Evolutionary conservation across 2,888 invertebrate genomes (phyloP), one percentile per base, ranked within the genome.

Genomic region (Cryptocephalus moraei): DNA sequence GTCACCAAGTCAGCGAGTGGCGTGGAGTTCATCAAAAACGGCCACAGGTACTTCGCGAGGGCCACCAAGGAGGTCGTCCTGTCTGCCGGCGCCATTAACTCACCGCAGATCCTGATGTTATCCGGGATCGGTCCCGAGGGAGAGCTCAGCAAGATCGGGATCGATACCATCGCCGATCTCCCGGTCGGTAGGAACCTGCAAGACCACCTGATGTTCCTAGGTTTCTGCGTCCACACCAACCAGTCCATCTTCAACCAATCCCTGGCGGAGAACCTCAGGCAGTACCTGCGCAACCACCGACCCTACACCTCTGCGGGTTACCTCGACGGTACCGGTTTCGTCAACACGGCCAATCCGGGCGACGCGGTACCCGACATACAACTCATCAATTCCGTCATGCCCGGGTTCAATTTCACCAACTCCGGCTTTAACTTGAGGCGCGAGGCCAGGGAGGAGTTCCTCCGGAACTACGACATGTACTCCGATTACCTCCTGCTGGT

Each of bases 21-120:
- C 0, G 85, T 89, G 0, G 84, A 87, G 62, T 88, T 84, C 61
- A 69, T 82, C 1, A 79, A 85, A 54, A 76, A 82, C 53, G 86
- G 85, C 4, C 72, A 75, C 33, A 77, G 76, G 44, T 79, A 80
- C 58, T 72, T 77, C 0, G 81, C 82, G 1, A 73, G 77, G 46
- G 89, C 88, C 0, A 77, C 77, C 43, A 84, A 84, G 57, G 89
- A 89, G 66, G 79, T 93, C 0, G 85, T 92, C 41, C 64, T 93
- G 33, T 82, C 89, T n/a, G 91, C 89, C 0, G 92, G 93, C 0
- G 82, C 91, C 1, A 85, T 93, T 33, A 91, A 91, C 32, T 40
- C 49, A 8, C 51, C 51, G 0, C 91, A 92, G 62, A 69, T 93
- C 45, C 71, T 93, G 46, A 88, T 91, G 88, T 69, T 92, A 1